Evolutionary conservation across 2,888 invertebrate species (phyloP).

Genomic region (Oxyteleia sp.): DNA sequence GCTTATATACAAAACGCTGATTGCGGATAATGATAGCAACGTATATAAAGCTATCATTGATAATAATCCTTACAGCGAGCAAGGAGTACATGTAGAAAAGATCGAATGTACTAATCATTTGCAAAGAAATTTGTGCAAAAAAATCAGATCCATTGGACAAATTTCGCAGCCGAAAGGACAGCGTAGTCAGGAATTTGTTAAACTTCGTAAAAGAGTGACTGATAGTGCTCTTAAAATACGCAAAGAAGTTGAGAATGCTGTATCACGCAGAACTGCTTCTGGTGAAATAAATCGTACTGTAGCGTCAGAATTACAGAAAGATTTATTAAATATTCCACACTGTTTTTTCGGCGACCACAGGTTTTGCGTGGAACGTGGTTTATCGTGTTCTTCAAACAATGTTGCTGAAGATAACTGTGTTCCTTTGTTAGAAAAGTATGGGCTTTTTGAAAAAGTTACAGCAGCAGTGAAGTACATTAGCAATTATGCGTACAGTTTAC

Average conservation of each 20-base stretch:
- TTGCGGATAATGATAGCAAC: conserved; percentile 81
- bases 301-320: conserved; percentile 20
- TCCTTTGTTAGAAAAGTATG: conserved; percentile 16
- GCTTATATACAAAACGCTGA: conserved; percentile 61
- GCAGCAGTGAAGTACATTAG: conserved; percentile 8
- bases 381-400: neutral
- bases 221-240: conserved; percentile 17
- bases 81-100: conserved; percentile 12
- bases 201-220: conserved; percentile 20
- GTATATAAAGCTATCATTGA: conserved; percentile 7
- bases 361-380: conserved; percentile 8
- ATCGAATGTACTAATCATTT: conserved; percentile 50
- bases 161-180: neutral
- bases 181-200: conserved; percentile 16
- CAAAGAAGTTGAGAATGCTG: conserved; percentile 33
- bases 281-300: conserved; percentile 6
- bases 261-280: neutral
- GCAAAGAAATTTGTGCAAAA: conserved; percentile 47
- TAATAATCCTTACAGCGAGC: conserved; percentile 13
- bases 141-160: conserved; percentile 26
- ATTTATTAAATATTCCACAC: conserved; percentile 27
- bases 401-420: conserved; percentile 10
- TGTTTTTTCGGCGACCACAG: conserved; percentile 41
- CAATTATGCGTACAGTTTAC: conserved; percentile 20
- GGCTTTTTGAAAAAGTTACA: conserved; percentile 19